Conservation (phyloP, 2,888 invertebrate species). For the Hofmannophila pseudospretella region DNA sequence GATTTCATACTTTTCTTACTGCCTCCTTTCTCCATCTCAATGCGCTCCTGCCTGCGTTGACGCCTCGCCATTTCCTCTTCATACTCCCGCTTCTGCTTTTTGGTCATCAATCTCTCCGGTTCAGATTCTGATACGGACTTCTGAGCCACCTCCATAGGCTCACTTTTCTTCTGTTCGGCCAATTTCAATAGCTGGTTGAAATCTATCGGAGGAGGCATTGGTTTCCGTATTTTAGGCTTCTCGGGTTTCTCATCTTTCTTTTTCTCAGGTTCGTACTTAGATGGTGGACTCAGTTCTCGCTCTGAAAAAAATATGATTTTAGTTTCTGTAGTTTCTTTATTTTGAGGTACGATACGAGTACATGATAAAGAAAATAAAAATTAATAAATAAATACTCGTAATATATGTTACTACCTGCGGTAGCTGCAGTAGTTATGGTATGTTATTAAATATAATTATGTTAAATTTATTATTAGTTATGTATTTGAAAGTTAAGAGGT, state of each 20-base stretch:
- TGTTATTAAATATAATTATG: too few species aligned
- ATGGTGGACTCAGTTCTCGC: constrained; percentile 48
- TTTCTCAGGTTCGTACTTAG: constrained; percentile 56
- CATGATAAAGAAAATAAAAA: not conserved
- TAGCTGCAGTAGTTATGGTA: too few species aligned
- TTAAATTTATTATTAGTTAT: too few species aligned
- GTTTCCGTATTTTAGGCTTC: constrained; percentile 79
- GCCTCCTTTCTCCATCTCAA: constrained; percentile 51
- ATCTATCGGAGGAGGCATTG: constrained; percentile 85
- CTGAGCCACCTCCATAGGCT: constrained; percentile 80
- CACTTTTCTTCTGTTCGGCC: constrained; percentile 89
- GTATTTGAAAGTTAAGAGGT: too few species aligned
- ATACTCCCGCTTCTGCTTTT: constrained; percentile 86
- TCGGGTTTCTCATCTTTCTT: constrained; percentile 62
- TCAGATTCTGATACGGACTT: constrained; percentile 69
- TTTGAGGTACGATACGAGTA: too few species aligned
- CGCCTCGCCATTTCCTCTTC: constrained; percentile 84
- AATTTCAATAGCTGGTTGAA: constrained; percentile 88
- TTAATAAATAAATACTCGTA: too few species aligned
- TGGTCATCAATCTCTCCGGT: constrained; percentile 86
- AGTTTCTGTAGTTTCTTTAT: too few species aligned
- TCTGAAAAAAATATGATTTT: constrained; percentile 22
- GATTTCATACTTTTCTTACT: constrained; percentile 33
- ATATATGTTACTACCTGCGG: too few species aligned
- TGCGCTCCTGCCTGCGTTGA: constrained; percentile 57